Evolutionary conservation across 2,888 invertebrate genomes (phyloP).

Genomic region (Apodemia zela): DNA sequence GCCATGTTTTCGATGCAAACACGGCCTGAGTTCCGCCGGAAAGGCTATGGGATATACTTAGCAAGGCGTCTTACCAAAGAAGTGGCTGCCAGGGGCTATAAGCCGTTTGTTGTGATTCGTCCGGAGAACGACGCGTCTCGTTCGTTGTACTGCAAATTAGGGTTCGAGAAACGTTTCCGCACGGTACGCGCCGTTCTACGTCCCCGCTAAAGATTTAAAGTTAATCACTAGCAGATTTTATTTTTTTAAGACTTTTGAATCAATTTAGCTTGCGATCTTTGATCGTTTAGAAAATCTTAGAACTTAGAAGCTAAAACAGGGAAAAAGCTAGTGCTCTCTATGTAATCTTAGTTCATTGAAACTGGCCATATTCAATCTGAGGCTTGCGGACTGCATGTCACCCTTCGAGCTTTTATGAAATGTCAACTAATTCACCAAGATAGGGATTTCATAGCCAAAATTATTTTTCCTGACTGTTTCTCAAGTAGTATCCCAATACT

Average conservation of each 20-base stretch:
- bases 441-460: background rate
- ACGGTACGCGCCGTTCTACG: slow-evolving; percentile 89
- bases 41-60: slow-evolving; percentile 88
- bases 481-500: background rate
- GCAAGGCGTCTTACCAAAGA: slow-evolving; percentile 84
- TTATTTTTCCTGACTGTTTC: background rate
- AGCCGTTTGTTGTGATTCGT: slow-evolving; percentile 91
- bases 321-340: slow-evolving; percentile 65
- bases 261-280: slow-evolving; percentile 77
- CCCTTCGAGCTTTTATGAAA: background rate
- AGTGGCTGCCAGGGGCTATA: slow-evolving; percentile 87
- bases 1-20: slow-evolving; percentile 97
- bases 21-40: slow-evolving; percentile 85
- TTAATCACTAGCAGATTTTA: slow-evolving; percentile 77
- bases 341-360: background rate
- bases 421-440: background rate
- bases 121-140: slow-evolving; percentile 93
- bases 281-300: slow-evolving; percentile 75
- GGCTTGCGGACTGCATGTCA: background rate
- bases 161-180: slow-evolving; percentile 89
- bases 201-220: slow-evolving; percentile 66
- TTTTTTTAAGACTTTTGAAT: slow-evolving; percentile 80
- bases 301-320: slow-evolving; percentile 71
- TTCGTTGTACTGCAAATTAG: slow-evolving; percentile 90
- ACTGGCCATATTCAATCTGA: background rate